These are phyloP conservation scores for Coptotermes formosanus DNA, from an alignment of 1,140 invertebrate species.

Conservation along the genomic window DNA sequence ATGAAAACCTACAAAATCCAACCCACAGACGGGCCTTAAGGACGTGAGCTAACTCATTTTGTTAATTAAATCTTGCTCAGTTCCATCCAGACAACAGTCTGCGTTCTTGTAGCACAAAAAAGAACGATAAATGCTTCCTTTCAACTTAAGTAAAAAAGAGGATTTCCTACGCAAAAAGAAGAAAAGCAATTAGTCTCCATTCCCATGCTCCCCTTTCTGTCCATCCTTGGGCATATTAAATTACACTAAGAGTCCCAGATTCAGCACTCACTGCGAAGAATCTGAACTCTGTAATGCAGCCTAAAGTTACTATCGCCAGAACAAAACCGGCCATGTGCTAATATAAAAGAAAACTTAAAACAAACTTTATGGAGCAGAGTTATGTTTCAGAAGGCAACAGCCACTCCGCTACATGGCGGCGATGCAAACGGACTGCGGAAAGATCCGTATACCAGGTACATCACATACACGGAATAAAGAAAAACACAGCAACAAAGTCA, in stretches of 20 bases:
- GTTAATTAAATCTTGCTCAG: constrained; percentile 1
- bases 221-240: neutral
- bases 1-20: too few species aligned
- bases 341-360: too few species aligned
- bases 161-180: neutral
- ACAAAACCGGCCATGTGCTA: too few species aligned
- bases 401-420: too few species aligned
- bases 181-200: neutral
- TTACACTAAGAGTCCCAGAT: neutral
- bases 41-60: neutral
- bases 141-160: neutral
- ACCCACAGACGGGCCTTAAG: neutral
- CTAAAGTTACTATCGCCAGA: too few species aligned
- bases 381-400: too few species aligned
- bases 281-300: too few species aligned
- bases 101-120: neutral
- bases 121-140: neutral
- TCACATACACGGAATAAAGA: too few species aligned
- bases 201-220: neutral
- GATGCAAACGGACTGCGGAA: too few species aligned
- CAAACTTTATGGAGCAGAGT: too few species aligned
- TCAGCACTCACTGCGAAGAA: neutral
- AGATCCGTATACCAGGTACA: too few species aligned
- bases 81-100: neutral
- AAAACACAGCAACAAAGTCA: too few species aligned